phyloP scores from a whole-genome alignment of 2,113 vertebrate species.

The Collichthys lucidus region DNA sequence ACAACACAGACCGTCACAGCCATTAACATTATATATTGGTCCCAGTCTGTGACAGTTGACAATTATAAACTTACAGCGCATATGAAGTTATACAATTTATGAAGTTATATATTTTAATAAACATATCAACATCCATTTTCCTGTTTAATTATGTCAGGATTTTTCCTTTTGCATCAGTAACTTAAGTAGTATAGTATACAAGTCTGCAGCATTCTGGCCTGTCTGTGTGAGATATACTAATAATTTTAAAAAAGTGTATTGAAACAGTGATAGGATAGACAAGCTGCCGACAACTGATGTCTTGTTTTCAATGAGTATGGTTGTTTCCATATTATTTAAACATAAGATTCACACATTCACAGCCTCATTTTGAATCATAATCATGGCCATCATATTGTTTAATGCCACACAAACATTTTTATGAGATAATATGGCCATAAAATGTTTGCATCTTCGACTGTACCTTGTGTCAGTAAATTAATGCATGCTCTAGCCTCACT shows the following conservation, averaged over 20 bases:
- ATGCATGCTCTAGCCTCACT: not conserved
- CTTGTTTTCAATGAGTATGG: not conserved
- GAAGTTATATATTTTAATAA: not conserved
- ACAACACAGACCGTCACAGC: not conserved
- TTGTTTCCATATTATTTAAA: not conserved
- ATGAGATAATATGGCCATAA: not conserved
- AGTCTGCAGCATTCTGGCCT: not conserved
- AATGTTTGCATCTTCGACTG: not conserved
- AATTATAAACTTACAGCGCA: not conserved
- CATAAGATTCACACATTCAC: not conserved
- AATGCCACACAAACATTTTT: not conserved
- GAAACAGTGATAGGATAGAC: not conserved
- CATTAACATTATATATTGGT: not conserved
- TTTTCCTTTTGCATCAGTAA: not conserved
- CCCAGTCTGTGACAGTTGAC: too few species aligned
- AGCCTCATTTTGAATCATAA: not conserved
- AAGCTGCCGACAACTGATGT: not conserved
- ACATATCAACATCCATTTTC: not conserved
- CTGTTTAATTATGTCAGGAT: too few species aligned
- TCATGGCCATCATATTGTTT: not conserved
- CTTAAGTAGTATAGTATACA: not conserved
- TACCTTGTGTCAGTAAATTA: not conserved
- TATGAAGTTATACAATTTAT: too few species aligned
- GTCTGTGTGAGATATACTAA: not conserved
- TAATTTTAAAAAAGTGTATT: not conserved